These are phyloP conservation scores for Crypturellus tataupa DNA, from an alignment of 2,797 vertebrate genomes.

Conservation along the genomic window DNA sequence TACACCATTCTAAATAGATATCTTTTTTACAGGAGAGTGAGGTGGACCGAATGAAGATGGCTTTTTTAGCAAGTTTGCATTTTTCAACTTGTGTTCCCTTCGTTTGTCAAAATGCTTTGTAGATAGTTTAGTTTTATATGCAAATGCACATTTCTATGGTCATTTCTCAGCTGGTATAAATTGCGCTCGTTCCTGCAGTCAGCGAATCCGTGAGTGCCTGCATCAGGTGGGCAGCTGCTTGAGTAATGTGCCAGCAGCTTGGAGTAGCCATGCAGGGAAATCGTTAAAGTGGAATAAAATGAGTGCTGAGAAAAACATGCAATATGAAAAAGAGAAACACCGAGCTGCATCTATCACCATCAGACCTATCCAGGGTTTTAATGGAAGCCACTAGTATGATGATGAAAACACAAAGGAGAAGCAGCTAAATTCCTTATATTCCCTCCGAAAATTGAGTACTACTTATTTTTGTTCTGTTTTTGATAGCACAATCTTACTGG, in stretches of 20 bases:
- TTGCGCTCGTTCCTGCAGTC: background rate
- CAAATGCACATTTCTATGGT: background rate
- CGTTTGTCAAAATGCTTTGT: background rate
- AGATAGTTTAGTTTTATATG: background rate
- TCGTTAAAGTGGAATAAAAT: background rate
- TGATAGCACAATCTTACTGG: background rate
- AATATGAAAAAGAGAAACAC: background rate
- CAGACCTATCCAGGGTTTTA: background rate
- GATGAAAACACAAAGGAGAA: background rate
- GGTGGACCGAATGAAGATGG: background rate
- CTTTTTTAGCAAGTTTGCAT: background rate
- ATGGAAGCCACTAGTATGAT: background rate
- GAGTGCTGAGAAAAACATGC: background rate
- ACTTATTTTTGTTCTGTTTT: background rate
- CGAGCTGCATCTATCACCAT: background rate
- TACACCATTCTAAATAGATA: background rate
- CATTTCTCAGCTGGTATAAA: background rate
- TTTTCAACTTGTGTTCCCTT: background rate
- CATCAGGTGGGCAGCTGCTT: background rate
- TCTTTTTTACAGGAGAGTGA: background rate
- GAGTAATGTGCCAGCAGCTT: background rate
- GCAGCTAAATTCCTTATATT: background rate
- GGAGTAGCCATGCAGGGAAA: background rate
- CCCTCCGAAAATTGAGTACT: background rate
- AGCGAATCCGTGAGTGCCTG: background rate